Evolutionary conservation across 2,888 invertebrate genomes (phyloP).

Genomic region (Oxyteleia sp.): DNA sequence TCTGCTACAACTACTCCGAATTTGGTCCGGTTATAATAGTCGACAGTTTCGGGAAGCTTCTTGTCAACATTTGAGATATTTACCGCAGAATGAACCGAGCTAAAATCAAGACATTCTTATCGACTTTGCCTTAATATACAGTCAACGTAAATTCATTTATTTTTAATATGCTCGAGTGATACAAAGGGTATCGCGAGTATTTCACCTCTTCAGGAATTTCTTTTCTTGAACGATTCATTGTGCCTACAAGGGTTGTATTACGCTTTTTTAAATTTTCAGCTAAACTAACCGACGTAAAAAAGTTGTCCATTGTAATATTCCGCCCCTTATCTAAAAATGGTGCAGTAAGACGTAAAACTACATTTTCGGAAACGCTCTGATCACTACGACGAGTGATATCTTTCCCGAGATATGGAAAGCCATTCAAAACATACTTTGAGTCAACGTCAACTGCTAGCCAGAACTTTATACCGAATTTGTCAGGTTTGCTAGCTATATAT

Average conservation of each 20-base stretch:
- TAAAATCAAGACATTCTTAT: conserved; percentile 33
- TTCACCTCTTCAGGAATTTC: conserved; percentile 37
- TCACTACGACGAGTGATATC: conserved; percentile 62
- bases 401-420: conserved; percentile 72
- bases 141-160: conserved; percentile 38
- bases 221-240: conserved; percentile 42
- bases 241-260: conserved; percentile 44
- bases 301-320: conserved; percentile 58
- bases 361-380: conserved; percentile 62
- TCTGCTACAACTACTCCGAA: conserved; percentile 35
- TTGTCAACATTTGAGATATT: conserved; percentile 38
- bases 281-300: conserved; percentile 57
- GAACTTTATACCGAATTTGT: conserved; percentile 71
- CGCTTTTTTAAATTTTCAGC: conserved; percentile 29
- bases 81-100: conserved; percentile 31
- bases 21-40: conserved; percentile 76
- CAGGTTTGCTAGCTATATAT: conserved; percentile 79
- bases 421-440: conserved; percentile 69
- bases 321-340: conserved; percentile 56
- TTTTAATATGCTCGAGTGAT: conserved; percentile 34
- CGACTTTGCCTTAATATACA: conserved; percentile 41
- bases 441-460: conserved; percentile 61
- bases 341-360: conserved; percentile 68
- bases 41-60: conserved; percentile 75
- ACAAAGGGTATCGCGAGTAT: conserved; percentile 28